Conservation (phyloP, 2,797 vertebrate genomes). For the Falco biarmicus region DNA sequence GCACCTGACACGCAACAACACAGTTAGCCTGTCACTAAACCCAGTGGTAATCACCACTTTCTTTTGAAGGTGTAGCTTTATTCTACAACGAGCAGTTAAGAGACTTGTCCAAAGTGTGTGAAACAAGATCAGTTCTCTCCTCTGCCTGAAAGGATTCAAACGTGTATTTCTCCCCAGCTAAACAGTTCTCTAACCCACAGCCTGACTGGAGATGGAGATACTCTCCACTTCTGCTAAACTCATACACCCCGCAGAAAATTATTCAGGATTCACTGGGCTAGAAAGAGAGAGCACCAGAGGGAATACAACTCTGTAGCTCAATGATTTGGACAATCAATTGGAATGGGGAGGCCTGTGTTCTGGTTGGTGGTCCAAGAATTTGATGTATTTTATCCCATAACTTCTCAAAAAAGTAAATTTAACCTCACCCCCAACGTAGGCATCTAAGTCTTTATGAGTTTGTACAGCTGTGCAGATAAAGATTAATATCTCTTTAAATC, state of each 20-base stretch:
- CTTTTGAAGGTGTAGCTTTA: neutral
- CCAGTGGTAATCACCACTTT: neutral
- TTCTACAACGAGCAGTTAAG: neutral
- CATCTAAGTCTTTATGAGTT: neutral
- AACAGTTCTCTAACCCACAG: neutral
- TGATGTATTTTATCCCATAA: neutral
- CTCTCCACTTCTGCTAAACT: neutral
- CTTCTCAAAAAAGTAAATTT: neutral
- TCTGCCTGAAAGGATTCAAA: neutral
- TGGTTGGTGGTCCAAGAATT: neutral
- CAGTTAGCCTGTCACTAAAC: neutral
- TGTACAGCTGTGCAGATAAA: neutral
- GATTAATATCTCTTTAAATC: neutral
- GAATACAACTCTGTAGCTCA: neutral
- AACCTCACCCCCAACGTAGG: neutral
- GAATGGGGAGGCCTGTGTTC: neutral
- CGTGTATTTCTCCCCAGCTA: neutral
- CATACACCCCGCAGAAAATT: neutral
- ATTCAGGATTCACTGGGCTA: neutral
- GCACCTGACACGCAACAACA: neutral
- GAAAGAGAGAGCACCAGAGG: conserved; percentile 7
- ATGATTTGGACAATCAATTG: neutral
- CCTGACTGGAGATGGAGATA: neutral
- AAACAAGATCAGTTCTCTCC: neutral
- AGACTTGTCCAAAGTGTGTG: neutral